phyloP scores from a whole-genome alignment of 2,113 vertebrate species.

The Glareola pratincola region DNA sequence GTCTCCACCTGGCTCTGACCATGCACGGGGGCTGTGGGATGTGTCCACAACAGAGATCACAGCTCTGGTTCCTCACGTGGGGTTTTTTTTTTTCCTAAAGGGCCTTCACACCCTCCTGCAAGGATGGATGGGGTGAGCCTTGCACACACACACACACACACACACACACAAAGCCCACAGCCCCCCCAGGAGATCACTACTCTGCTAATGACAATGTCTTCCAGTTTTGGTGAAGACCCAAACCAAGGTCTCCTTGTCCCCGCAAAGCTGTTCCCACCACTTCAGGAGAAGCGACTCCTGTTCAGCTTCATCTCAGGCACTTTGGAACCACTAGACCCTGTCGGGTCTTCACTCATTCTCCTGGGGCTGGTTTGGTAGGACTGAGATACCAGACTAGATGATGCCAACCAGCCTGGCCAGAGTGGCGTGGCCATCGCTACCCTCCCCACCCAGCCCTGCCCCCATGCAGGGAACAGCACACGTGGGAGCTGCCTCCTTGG shows the following conservation, averaged over 20 bases:
- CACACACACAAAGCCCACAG: too few species aligned
- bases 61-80: not conserved
- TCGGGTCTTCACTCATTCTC: not conserved
- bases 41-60: not conserved
- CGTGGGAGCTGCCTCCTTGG: not conserved
- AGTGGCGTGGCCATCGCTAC: not conserved
- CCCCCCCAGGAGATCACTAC: not conserved
- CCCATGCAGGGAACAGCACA: accelerated
- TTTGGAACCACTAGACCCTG: not conserved
- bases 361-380: not conserved
- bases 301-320: not conserved
- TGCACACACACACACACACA: not conserved
- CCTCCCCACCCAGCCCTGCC: not conserved
- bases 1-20: not conserved
- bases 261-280: not conserved
- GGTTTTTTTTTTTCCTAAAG: not conserved
- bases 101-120: not conserved
- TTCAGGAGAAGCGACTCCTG: not conserved
- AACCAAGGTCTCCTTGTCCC: accelerated
- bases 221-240: not conserved
- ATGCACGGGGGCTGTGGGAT: accelerated
- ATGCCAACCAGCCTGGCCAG: not conserved
- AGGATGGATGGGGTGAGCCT: accelerated
- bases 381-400: not conserved
- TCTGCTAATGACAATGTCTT: not conserved